These are phyloP conservation scores for Zosterops lateralis DNA, from an alignment of 2,113 vertebrate genomes.

Conservation along the genomic window DNA sequence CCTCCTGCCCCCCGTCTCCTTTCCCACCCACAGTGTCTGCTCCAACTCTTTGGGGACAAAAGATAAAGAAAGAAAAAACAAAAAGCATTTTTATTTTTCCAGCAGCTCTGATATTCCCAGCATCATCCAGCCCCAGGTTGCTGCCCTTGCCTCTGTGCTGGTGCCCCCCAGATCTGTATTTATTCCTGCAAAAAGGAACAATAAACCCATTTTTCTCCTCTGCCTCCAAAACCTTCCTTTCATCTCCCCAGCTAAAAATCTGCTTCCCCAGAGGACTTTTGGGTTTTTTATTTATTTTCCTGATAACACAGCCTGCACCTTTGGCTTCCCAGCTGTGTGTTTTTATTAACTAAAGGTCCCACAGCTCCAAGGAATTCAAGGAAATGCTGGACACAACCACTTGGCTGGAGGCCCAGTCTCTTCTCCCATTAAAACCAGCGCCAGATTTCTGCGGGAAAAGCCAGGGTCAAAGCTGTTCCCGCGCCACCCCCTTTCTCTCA, in stretches of 20 bases:
- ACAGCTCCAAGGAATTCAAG: slow-evolving; percentile 35
- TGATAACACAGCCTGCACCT: slow-evolving; percentile 49
- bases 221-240: background rate
- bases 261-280: background rate
- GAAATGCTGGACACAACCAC: slow-evolving; percentile 3
- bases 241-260: background rate
- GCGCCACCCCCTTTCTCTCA: background rate
- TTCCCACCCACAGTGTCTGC: background rate
- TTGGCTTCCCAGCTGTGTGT: slow-evolving; percentile 43
- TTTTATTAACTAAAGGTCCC: slow-evolving; percentile 55
- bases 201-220: slow-evolving; percentile 19
- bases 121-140: background rate
- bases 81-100: slow-evolving; percentile 15
- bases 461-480: background rate
- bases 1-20: background rate
- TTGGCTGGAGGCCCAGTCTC: slow-evolving; percentile 19
- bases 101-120: slow-evolving; percentile 7
- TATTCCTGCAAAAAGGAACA: slow-evolving; percentile 13
- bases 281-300: background rate
- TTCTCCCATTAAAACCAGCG: background rate
- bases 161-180: background rate
- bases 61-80: slow-evolving; percentile 30
- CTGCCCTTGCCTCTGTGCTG: slow-evolving; percentile 8
- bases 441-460: slow-evolving; percentile 25
- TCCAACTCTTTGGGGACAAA: background rate